Evolutionary conservation across 2,797 vertebrate species (phyloP).

Genomic region (Tenualosa thibaudeaui): DNA sequence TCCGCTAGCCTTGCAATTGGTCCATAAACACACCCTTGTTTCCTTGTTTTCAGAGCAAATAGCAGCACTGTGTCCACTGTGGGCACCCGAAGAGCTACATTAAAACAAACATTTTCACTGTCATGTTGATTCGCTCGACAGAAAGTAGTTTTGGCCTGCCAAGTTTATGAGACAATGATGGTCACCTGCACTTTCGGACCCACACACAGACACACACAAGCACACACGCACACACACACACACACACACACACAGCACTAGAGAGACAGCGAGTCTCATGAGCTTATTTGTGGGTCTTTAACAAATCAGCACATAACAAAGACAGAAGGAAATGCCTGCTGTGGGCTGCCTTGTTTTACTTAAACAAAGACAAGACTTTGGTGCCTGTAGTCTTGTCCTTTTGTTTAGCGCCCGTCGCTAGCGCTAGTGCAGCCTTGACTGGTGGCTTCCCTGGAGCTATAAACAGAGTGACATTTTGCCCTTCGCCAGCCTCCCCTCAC

Average conservation of each 20-base stretch:
- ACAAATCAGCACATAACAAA: slow-evolving; percentile 11
- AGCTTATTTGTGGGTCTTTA: slow-evolving; percentile 8
- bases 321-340: neutral
- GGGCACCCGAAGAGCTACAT: neutral
- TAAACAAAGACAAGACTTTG: neutral
- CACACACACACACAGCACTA: neutral
- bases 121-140: neutral
- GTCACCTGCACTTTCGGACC: neutral
- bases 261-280: slow-evolving; percentile 9
- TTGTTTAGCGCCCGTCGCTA: neutral
- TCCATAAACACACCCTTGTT: slow-evolving; percentile 59
- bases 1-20: slow-evolving; percentile 31
- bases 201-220: neutral
- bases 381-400: slow-evolving; percentile 6
- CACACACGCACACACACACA: neutral
- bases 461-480: neutral
- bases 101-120: neutral
- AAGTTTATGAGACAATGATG: neutral
- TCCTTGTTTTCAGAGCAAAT: slow-evolving; percentile 65
- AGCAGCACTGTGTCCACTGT: slow-evolving; percentile 31
- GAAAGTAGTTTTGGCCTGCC: neutral
- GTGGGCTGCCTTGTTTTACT: neutral
- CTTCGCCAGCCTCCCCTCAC: neutral
- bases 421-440: neutral
- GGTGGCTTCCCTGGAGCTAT: neutral